Evolutionary conservation across 2,888 invertebrate genomes (phyloP).

Genomic region (Escarpia spicata): DNA sequence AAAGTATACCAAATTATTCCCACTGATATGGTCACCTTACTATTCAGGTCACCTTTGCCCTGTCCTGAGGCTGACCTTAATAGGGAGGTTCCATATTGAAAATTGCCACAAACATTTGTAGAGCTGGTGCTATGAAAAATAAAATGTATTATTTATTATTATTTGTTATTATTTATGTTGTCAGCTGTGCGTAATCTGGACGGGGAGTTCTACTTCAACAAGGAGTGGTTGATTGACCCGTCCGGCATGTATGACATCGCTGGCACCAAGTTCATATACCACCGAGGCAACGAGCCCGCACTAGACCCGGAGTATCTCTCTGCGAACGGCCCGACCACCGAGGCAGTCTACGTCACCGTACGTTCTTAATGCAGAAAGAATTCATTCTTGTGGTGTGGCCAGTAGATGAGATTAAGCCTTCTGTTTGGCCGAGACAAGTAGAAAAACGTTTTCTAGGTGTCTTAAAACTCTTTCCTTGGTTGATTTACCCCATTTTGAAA

Average conservation of each 20-base stretch:
- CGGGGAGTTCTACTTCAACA: constrained; percentile 31
- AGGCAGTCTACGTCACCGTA: constrained; percentile 13
- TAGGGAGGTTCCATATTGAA: neutral
- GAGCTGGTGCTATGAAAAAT: neutral
- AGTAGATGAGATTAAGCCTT: neutral
- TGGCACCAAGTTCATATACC: constrained; percentile 21
- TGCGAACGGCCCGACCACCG: constrained; percentile 21
- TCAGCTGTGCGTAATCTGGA: constrained; percentile 29
- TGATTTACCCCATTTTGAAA: neutral
- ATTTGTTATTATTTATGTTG: constrained; percentile 21
- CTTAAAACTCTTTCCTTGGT: neutral
- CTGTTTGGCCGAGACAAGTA: neutral
- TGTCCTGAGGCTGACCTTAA: no score
- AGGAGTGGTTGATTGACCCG: constrained; percentile 33
- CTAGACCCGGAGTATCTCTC: neutral
- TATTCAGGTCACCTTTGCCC: no score
- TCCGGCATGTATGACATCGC: neutral
- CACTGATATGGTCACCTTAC: no score
- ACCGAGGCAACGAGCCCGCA: neutral
- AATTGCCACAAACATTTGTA: neutral
- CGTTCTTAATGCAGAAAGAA: neutral
- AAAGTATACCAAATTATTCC: no score
- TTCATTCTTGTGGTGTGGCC: neutral
- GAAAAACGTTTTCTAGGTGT: neutral
- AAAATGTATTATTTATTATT: neutral